Evolutionary conservation across 2,113 vertebrate species (phyloP), one percentile per base, ranked within the genome.

Genomic region (Sander vitreus): DNA sequence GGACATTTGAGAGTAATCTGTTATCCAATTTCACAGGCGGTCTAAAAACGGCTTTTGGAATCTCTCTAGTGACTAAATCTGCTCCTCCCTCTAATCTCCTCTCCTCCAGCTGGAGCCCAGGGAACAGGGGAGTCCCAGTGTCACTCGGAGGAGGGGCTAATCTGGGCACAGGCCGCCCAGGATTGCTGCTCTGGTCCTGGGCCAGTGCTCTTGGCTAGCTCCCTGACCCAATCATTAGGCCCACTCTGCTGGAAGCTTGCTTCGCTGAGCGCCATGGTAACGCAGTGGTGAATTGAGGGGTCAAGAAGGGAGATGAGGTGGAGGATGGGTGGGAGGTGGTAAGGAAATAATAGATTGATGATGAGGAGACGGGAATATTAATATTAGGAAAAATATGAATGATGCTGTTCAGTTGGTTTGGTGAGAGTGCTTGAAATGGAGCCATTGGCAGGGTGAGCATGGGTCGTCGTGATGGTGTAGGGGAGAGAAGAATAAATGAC

Each of bases 21-120:
- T 92, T 93, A 93, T 93, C 91, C 91, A 91, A 89, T 93, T 94
- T 92, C 87, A 92, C 92, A 93, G 89, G 76, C 85, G 53, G 85
- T 79, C 93, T 90, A 90, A 91, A 92, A 88, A 91, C 51, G 58
- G 78, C 83, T 86, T 86, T 90, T 85, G 48, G 80, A 91, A 88
- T 90, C 92, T 90, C 92, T 91, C 91, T 63, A 12, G 88, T 87
- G 91, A 89, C 85, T 90, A 80, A 81, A 89, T 93, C 89, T 90
- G 78, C 80, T 80, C 78, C 86, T 89, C 87, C 82, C 75, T 83
- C 91, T 92, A 93, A 93, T 93, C 92, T 93, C 54, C 74, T 83
- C 86, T 92, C 80, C 63, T 94, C 85, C 91, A 93, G 91, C 88
- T 86, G 73, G 90, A 92, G 89, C 79, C 80, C 57, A 62, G 86